phyloP scores from a whole-genome alignment of 2,113 vertebrate species.

The Zeus faber region DNA sequence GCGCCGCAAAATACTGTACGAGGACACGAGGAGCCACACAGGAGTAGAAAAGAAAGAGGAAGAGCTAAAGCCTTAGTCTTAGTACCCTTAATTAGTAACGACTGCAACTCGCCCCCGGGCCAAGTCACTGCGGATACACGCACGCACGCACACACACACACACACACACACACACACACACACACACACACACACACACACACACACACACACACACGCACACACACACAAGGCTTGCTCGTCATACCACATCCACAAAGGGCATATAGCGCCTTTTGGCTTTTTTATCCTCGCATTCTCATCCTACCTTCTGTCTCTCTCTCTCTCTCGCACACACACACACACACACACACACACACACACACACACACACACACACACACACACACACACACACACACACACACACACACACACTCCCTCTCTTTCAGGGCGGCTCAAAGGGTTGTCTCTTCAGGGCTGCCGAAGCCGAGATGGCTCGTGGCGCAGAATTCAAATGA shows the following conservation, averaged over 20 bases:
- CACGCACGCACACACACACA: too few relatives aligned
- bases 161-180: too few relatives aligned
- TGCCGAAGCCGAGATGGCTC: constrained; percentile 54
- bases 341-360: constrained; percentile 24
- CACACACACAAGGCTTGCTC: not conserved
- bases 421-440: constrained; percentile 59
- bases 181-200: too few relatives aligned
- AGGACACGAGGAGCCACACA: not conserved
- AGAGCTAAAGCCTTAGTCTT: too few relatives aligned
- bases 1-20: too few relatives aligned
- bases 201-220: not conserved
- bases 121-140: too few relatives aligned
- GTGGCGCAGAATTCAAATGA: constrained; percentile 66
- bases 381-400: constrained; percentile 21
- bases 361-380: constrained; percentile 15
- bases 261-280: not conserved
- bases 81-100: too few relatives aligned
- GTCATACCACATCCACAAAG: not conserved
- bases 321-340: constrained; percentile 9
- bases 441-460: constrained; percentile 66
- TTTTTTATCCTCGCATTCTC: constrained; percentile 9
- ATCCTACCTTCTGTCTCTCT: constrained; percentile 8
- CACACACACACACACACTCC: constrained; percentile 23
- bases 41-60: not conserved
- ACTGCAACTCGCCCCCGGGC: too few relatives aligned